Conservation (phyloP, 2,888 invertebrate genomes). For the Xestia c-nigrum region DNA sequence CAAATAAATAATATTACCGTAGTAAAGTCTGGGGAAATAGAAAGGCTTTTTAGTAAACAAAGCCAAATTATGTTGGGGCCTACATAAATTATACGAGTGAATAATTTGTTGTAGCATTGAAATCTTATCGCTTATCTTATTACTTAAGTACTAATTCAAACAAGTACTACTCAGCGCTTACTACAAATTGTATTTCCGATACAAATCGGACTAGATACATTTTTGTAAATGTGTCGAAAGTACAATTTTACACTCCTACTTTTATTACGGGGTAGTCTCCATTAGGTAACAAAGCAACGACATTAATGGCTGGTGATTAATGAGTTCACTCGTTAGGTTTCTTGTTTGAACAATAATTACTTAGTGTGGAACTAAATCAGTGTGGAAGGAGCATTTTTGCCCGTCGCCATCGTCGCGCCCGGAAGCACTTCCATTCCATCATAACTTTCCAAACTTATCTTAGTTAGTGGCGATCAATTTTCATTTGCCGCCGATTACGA, state of each 20-base stretch:
- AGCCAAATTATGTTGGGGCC: slow-evolving; percentile 38
- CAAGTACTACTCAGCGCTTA: neutral
- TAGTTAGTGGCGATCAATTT: slow-evolving; percentile 89
- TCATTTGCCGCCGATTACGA: slow-evolving; percentile 86
- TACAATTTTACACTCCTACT: slow-evolving; percentile 59
- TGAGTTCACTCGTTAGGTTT: slow-evolving; percentile 80
- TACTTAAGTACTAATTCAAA: slow-evolving; percentile 28
- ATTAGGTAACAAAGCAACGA: slow-evolving; percentile 76
- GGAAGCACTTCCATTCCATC: slow-evolving; percentile 83
- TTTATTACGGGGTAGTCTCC: slow-evolving; percentile 70
- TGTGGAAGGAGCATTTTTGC: slow-evolving; percentile 79
- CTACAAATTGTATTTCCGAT: slow-evolving; percentile 13
- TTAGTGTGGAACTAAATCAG: slow-evolving; percentile 78
- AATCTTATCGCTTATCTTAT: slow-evolving; percentile 47
- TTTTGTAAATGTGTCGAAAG: slow-evolving; percentile 26
- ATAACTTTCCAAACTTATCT: slow-evolving; percentile 88
- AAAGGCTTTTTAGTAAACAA: slow-evolving; percentile 45
- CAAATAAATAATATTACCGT: slow-evolving; percentile 57
- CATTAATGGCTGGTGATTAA: slow-evolving; percentile 79
- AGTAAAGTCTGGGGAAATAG: slow-evolving; percentile 43
- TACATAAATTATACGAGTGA: slow-evolving; percentile 55
- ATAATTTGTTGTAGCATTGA: slow-evolving; percentile 54
- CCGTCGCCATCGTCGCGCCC: slow-evolving; percentile 68
- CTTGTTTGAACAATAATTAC: slow-evolving; percentile 85
- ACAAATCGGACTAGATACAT: slow-evolving; percentile 13